Base-by-base conservation (phyloP, 1,140 invertebrate species). In the Bombus superbus region DNA sequence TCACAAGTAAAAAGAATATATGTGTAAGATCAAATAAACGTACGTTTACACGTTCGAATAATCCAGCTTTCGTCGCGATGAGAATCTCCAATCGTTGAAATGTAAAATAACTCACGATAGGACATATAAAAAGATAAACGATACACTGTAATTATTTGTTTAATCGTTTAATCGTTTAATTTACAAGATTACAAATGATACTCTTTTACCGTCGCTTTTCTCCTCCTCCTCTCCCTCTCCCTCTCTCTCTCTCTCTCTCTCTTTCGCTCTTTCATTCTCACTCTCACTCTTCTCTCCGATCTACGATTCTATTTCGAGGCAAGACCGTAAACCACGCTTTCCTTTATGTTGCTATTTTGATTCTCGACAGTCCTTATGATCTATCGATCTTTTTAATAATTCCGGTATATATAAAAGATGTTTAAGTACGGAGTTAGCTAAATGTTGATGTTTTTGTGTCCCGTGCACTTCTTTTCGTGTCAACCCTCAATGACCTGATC, bases 381-480 rank as follows among this genome's bases (percentile, higher is more conserved):
- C 83, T 74, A 47, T 75, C 74, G 62, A 83, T 75, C 62, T 40
- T 84, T 89, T 68, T 81, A 53, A 80, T 68, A 75, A 87, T 86
- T 62, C 42, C 69, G 80, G 77, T 90, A 89, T 80, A 79, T 68
- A 81, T 89, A 85, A 91, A 85, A 76, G 83, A 89, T 94, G 88
- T 91, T 93, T 38, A 86, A 92, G 88, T 93, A 87, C 90, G 89
- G 66, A 89, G 68, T 90, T 95, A 93, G 91, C 87, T 94, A 95
- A 95, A 95, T 95, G 92, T 94, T 94, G 92, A 91, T 95, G 92
- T 95, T 95, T 95, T 90, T 95, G 94, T 95, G 94, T 95, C 94
- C 87, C 93, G 94, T 95, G 94, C 94, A 95, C 91, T 94, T 93
- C 94, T 94, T 94, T 95, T 92, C 94, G 93, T 95, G 93, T 95